These are phyloP conservation scores for Hyles lineata DNA, from an alignment of 2,888 invertebrate genomes.

Conservation along the genomic window DNA sequence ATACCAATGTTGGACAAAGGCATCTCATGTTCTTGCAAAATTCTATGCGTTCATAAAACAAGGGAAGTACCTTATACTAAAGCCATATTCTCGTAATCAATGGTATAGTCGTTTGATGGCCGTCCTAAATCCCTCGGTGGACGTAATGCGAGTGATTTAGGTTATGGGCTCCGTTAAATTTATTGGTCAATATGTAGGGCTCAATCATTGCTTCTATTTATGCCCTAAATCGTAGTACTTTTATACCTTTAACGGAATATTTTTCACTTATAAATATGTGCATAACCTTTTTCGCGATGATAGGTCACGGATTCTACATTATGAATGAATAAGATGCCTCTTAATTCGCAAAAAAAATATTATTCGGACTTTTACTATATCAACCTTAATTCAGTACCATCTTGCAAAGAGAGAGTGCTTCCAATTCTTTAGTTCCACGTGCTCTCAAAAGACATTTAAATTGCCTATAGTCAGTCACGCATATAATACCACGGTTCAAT, in stretches of 20 bases:
- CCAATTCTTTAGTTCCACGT: too few species aligned
- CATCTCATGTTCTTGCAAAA: background rate
- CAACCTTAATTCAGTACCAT: too few species aligned
- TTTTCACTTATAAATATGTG: background rate
- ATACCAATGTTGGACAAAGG: background rate
- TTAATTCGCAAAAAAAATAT: too few species aligned
- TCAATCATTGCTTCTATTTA: background rate
- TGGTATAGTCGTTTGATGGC: background rate
- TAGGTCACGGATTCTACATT: too few species aligned
- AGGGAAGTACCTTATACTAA: background rate
- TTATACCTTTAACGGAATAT: background rate
- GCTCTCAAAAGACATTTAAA: too few species aligned
- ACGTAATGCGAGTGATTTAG: constrained; percentile 6
- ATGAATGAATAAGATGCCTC: too few species aligned
- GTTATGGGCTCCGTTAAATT: background rate
- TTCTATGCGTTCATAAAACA: background rate
- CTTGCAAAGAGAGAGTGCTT: too few species aligned
- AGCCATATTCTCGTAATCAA: background rate
- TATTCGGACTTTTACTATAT: too few species aligned
- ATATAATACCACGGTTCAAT: too few species aligned
- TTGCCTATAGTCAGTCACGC: too few species aligned
- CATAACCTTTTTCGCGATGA: too few species aligned
- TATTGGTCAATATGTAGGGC: background rate
- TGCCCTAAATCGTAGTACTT: background rate
- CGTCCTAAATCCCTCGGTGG: background rate